Percentiles rank a stretch among this genome's conserved stretches.
Evolutionary conservation across 1,140 invertebrate species (phyloP).

Genomic region (Drosophila ambigua): DNA sequence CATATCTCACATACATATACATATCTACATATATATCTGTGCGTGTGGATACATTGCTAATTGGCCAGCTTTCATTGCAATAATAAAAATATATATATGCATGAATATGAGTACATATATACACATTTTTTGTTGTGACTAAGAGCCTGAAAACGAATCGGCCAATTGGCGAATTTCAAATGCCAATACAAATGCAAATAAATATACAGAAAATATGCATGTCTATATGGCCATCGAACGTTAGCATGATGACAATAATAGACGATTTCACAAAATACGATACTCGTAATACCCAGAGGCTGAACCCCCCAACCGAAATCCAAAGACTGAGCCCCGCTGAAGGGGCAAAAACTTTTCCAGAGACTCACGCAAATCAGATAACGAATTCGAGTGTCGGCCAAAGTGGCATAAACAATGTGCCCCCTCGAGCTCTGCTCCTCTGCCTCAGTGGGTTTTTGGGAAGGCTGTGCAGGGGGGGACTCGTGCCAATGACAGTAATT

Average conservation of each 20-base stretch:
- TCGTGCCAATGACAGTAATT: slow-evolving; percentile 64
- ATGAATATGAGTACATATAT: slow-evolving; percentile 34
- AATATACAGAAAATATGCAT: slow-evolving; percentile 39
- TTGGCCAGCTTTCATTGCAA: slow-evolving; percentile 76
- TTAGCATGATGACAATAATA: slow-evolving; percentile 81
- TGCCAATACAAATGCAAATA: slow-evolving; percentile 65
- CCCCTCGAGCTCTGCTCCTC: slow-evolving; percentile 2
- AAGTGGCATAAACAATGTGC: slow-evolving; percentile 74
- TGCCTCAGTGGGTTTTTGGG: neutral
- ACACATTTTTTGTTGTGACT: slow-evolving; percentile 57
- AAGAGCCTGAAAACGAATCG: slow-evolving; percentile 51
- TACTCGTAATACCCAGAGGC: slow-evolving; percentile 15
- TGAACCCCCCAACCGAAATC: neutral
- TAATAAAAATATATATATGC: slow-evolving; percentile 61
- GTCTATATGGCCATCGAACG: slow-evolving; percentile 64
- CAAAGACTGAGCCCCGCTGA: slow-evolving; percentile 17
- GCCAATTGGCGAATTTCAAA: slow-evolving; percentile 71
- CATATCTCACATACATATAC: slow-evolving; percentile 28
- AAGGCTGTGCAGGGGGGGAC: neutral
- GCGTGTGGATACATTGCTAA: slow-evolving; percentile 54
- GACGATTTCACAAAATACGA: slow-evolving; percentile 79
- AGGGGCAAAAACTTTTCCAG: slow-evolving; percentile 51
- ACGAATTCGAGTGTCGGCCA: slow-evolving; percentile 74
- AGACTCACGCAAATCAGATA: slow-evolving; percentile 74
- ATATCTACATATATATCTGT: slow-evolving; percentile 4